Conservation (phyloP, 1,140 invertebrate species). For the Neoseiulus cucumeris region DNA sequence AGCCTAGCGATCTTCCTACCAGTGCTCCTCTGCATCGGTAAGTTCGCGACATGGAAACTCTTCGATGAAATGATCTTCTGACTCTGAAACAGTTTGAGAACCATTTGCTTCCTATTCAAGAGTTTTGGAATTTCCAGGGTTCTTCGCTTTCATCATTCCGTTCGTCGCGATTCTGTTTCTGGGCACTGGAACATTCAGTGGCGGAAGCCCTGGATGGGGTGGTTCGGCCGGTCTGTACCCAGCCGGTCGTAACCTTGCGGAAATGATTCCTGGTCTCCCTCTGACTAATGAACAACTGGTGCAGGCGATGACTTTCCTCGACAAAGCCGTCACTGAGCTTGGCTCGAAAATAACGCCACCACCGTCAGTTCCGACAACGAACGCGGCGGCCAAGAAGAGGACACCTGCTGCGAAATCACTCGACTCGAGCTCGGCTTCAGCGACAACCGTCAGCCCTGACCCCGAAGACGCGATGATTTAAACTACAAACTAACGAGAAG, state of each 20-base stretch:
- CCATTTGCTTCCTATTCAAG: too few relatives aligned
- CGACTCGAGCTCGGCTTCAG: too few relatives aligned
- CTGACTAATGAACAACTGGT: neutral
- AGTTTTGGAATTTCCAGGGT: neutral
- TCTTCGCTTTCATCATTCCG: neutral
- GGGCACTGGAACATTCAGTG: neutral
- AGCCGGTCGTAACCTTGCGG: neutral
- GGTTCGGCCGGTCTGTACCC: neutral
- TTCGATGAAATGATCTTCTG: too few relatives aligned
- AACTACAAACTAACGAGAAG: too few relatives aligned
- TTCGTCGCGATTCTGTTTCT: neutral
- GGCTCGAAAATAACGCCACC: neutral
- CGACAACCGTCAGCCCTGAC: too few relatives aligned
- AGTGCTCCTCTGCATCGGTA: slow-evolving; percentile 1
- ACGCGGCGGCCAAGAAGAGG: too few relatives aligned
- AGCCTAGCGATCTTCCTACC: neutral
- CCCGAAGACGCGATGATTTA: too few relatives aligned
- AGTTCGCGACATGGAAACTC: too few relatives aligned
- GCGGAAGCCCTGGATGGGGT: neutral
- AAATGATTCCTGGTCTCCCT: neutral
- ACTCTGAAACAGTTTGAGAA: too few relatives aligned
- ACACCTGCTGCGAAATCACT: too few relatives aligned
- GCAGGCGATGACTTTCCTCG: slow-evolving; percentile 5
- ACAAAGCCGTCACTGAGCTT: neutral
- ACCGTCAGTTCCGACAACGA: neutral